Evolutionary conservation across 2,888 invertebrate genomes (phyloP), one percentile per base, ranked within the genome.

Genomic region (Mechanitis messenoides): DNA sequence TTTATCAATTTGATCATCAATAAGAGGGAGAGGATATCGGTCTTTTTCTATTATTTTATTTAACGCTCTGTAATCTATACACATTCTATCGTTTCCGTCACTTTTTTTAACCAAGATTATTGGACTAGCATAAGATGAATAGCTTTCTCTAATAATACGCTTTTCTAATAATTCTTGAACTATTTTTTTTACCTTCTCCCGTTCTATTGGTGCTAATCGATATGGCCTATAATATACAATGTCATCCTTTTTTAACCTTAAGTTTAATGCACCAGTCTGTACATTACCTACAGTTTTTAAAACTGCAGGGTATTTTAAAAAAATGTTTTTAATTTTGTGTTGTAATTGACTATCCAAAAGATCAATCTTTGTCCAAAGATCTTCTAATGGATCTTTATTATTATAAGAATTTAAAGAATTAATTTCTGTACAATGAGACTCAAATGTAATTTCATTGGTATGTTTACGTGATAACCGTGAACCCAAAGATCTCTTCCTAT

Each of bases 171-270:
- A 35, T 4, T 35, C 35, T 35, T 35, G 35, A 4, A 35, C 5
- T 35, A 35, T 35, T 5, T 4, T 4, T 35, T 35, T 35, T 35
- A 35, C 35, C 5, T 35, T 35, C 5, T 35, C 35, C 35, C 35
- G 57, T 28, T 35, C 35, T 4, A 3, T 4, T 35, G 35, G 35
- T 4, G 35, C 35, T 35, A 35, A 35, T 4, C 35, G 35, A 35
- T 35, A 35, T 4, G 35, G 35, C 3, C 35, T 3, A 46, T 69
- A 70, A 61, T 68, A 46, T 56, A 72, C 69, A 60, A 58, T 31
- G 9, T 65, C 45, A 55, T 70, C 53, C 0, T 55, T 54, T 59
- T 68, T 70, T 61, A 69, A 59, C 33, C 60, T 58, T n/a, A 71
- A 50, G 4, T 45, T 47, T 35, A 70, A 38, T 60, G 69, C 60